phyloP scores from a whole-genome alignment of 2,113 vertebrate genomes.

The Hyla sarda region DNA sequence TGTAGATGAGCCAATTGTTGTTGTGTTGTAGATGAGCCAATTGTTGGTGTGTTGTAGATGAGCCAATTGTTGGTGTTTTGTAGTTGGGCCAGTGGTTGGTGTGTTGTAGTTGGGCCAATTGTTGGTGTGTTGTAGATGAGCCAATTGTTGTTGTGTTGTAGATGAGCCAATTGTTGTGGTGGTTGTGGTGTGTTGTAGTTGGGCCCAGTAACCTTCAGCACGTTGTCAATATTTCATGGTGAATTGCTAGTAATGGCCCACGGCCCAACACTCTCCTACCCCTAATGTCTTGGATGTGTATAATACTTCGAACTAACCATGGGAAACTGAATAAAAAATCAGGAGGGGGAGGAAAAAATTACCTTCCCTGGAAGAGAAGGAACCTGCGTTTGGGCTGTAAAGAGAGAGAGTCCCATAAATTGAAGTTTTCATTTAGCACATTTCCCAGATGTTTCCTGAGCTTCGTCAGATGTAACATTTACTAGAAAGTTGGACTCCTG shows the following conservation, averaged over 20 bases:
- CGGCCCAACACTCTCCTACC: neutral
- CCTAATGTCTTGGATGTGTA: neutral
- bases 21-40: neutral
- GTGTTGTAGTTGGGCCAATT: neutral
- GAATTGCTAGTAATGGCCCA: neutral
- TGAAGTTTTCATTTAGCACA: constrained; percentile 64
- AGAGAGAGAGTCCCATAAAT: constrained; percentile 16
- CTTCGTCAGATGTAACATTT: constrained; percentile 74
- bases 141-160: neutral
- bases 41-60: neutral
- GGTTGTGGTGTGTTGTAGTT: neutral
- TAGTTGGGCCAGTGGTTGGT: neutral
- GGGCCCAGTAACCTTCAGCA: neutral
- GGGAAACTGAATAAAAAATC: neutral
- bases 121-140: neutral
- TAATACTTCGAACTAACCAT: neutral
- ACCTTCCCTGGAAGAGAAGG: neutral
- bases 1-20: neutral
- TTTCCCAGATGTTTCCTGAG: constrained; percentile 82
- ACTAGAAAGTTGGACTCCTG: constrained; percentile 76
- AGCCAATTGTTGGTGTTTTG: neutral
- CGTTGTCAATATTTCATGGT: neutral
- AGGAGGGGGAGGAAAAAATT: no score
- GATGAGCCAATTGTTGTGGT: no score
- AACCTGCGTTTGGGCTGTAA: neutral